Evolutionary conservation across 1,140 invertebrate species (phyloP), one percentile per base, ranked within the genome.

Genomic region (Magallana ariakensis): DNA sequence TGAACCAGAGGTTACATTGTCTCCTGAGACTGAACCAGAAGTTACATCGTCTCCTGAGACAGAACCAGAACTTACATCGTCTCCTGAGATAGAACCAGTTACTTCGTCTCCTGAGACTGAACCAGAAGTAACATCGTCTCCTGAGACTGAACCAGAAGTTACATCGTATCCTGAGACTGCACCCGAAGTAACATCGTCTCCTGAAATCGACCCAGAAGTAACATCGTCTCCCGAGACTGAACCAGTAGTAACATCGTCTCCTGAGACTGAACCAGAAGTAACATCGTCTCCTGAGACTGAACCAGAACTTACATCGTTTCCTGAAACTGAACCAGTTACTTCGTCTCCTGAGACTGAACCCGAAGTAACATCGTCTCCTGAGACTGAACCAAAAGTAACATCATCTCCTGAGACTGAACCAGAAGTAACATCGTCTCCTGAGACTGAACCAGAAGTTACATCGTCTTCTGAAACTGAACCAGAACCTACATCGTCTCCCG

Each of bases 361-460:
- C 16, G 84, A 81, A 58, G 80, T 62, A 55, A 46, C 33, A 46
- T 46, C 33, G 2, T 5, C 33, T 4, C 57, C 80, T 8, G 81
- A 82, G 53, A 22, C 85, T 13, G 56, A 80, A 62, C 22, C 70
- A 46, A 54, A 86, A 19, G 26, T 70, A 7, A 80, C 19, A 55
- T 10, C 85, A 56, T 70, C 62, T 80, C 62, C 88, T 3, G 85
- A 89, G 84, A 13, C 82, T 55, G 57, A 80, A n/a, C 22, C 87
- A 54, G 80, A 88, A 46, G 33, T 46, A 19, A 15, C 85, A 4
- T 62, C 26, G 22, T 54, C 54, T 15, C 33, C 62, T 58, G 85
- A 87, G 60, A 84, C 87, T 54, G 87, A 86, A 80, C 84, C 89
- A 33, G 84, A 81, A 58, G 80, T 62, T 22, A 46, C 33, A 46